Evolutionary conservation across 2,888 invertebrate genomes (phyloP), one percentile per base, ranked within the genome.

Genomic region (Machimus rusticus): DNA sequence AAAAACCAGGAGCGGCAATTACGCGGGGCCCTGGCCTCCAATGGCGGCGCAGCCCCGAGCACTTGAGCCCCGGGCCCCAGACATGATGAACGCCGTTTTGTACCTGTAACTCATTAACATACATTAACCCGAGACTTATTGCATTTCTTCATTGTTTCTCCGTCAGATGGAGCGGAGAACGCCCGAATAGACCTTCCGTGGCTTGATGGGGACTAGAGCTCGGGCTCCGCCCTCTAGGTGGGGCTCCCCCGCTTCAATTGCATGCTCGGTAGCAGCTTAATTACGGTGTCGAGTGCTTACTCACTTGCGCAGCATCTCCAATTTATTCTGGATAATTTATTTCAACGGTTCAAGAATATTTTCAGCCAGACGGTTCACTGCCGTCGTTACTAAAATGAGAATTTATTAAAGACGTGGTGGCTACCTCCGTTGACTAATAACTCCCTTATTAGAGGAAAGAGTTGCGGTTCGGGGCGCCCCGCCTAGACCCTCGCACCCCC

Each of bases 101-200:
- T 43, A 66, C 78, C 28, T 86, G 86, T 87, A 78, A 81, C 87
- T 87, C 86, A 88, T 88, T 88, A 86, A 77, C 82, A 87, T 87
- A 88, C 84, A 78, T 87, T 84, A 87, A 87, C 87, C 86, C 74
- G 14, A 84, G 66, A 82, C 82, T 88, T 88, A 87, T 84, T 87
- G 87, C 82, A 88, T 76, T 86, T 88, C 79, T 87, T 79, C 77
- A 87, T 87, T 86, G 86, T 87, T 82, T 77, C 76, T 51, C 46
- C 28, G 39, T 28, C 23, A 82, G 74, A 34, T 28, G 31, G 28
- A n/a, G 23, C 8, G 19, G 14, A 85, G 28, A 12, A n/a, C 31
- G 6, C 23, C 31, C 43, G 16, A 19, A 43, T 55, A 57, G 2
- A 81, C 55, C 82, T 82, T 82, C 57, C 51, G 74, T 74, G 16